Evolutionary conservation across 2,888 invertebrate species (phyloP), one percentile per base, ranked within the genome.

Genomic region (Colostygia pectinataria): DNA sequence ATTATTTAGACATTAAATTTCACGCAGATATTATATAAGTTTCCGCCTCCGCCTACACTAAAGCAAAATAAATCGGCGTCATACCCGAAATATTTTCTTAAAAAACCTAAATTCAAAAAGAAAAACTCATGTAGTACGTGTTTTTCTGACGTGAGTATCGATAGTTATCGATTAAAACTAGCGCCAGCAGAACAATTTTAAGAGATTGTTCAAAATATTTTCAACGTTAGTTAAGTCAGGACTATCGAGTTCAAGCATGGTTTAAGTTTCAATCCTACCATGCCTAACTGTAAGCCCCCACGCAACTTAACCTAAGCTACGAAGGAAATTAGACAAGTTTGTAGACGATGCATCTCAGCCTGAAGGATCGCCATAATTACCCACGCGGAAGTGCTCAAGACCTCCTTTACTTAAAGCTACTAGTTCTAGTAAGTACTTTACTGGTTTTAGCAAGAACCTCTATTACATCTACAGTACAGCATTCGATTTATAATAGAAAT

Each of bases 291-390:
- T 32, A 32, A 25, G 14, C 14, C 9, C 29, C n/a, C 12, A 25
- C 28, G 28, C 29, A 37, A 28, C 29, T 46, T 33, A 24, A 24
- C 28, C 38, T 46, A 37, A 45, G 44, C 33, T 38, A 18, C 24
- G 43, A 31, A 34, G 54, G 46, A 53, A 54, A 57, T 61, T 56
- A 65, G 12, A 57, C 46, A 61, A 57, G 43, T 62, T 59, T 39
- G 52, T 50, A 55, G 57, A 41, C 31, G 33, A 52, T 53, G 41
- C 52, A 53, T 43, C 53, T 50, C 20, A 55, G 53, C 40, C 53
- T 51, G 32, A 60, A 61, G 61, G 65, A 59, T 66, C 53, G 53
- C 57, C 43, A 51, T 68, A 67, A 71, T 70, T 68, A 62, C 56
- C 59, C 45, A 55, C 50, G 57, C 58, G 61, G 59, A 63, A 63